phyloP scores from a whole-genome alignment of 2,797 vertebrate genomes.

The Protosalanx chinensis region DNA sequence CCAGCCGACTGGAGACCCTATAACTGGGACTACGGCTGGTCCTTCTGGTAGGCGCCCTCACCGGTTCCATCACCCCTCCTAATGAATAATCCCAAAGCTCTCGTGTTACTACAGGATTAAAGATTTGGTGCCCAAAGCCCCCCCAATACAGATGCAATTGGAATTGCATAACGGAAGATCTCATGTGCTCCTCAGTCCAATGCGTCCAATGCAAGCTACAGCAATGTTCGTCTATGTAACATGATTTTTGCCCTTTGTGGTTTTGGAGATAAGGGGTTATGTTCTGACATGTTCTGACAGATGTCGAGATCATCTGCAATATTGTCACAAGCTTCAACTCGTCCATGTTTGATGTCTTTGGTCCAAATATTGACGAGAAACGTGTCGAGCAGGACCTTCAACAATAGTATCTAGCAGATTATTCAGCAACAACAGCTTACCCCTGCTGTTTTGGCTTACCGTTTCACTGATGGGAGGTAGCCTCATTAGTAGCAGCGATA shows the following conservation, averaged over 20 bases:
- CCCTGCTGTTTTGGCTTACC: background rate
- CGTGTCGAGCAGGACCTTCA: too few relatives aligned
- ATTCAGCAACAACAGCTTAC: background rate
- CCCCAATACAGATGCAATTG: conserved; percentile 54
- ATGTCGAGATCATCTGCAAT: background rate
- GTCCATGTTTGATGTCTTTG: background rate
- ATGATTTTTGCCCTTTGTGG: background rate
- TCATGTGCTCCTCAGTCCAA: too few relatives aligned
- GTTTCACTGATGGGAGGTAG: background rate
- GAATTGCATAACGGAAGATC: conserved; percentile 64
- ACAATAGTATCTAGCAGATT: background rate
- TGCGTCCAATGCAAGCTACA: conserved; percentile 2
- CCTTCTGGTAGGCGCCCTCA: conserved; percentile 79
- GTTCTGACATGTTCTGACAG: background rate
- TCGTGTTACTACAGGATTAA: conserved; percentile 66
- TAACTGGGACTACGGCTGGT: conserved; percentile 90
- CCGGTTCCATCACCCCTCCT: conserved; percentile 44
- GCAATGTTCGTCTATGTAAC: conserved; percentile 27
- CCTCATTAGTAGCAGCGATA: background rate
- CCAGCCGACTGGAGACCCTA: conserved; percentile 88
- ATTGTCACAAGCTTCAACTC: background rate
- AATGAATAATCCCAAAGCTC: conserved; percentile 64
- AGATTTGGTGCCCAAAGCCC: conserved; percentile 63
- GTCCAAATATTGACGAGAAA: too few relatives aligned
- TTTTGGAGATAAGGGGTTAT: background rate